Evolutionary conservation across 2,113 vertebrate species (phyloP), one percentile per base, ranked within the genome.

Genomic region (Oncorhynchus gorbuscha): DNA sequence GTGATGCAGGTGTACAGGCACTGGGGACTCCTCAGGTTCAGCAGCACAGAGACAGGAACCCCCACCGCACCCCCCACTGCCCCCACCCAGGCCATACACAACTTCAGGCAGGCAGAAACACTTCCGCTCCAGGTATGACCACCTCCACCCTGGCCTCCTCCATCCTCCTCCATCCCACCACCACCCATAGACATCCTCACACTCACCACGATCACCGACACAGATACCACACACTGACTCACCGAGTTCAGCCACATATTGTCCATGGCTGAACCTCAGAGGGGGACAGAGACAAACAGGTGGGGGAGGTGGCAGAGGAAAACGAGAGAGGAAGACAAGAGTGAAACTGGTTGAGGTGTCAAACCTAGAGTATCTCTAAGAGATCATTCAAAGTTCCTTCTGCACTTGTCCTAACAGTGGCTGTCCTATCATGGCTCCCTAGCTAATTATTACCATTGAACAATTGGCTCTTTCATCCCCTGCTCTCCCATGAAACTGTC

Each of bases 1-100:
- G 91, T 90, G 11, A 95, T 90, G 72, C 93, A 95, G 3, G 90
- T 93, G 87, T 94, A 94, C 64, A 95, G 87, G 76, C 93, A 94
- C 78, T 93, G 89, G 4, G 83, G 78, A 9, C 79, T 90, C 22
- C 89, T 87, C 83, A 93, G 84, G 89, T 92, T 94, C 39, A 95
- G 88, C 4, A 93, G 62, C 71, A 95, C 81, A 0, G 77, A 86
- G 32, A 92, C 87, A 0, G 94, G 94, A 45, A 95, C 51, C 51
- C 51, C 16, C 51, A 18, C 13, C 3, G 16, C 51, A 55, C 51
- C 14, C 14, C 51, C 51, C 51, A 55, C n/a, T 9, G 59, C 59
- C 59, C 59, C 59, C 59, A 62, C 59, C 7, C 59, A 62, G 59
- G n/a, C 59, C 20, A 62, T n/a, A n/a, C 59, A 61, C 59, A 61